Evolutionary conservation across 2,888 invertebrate genomes (phyloP).

Genomic region (Byasa hedistus): DNA sequence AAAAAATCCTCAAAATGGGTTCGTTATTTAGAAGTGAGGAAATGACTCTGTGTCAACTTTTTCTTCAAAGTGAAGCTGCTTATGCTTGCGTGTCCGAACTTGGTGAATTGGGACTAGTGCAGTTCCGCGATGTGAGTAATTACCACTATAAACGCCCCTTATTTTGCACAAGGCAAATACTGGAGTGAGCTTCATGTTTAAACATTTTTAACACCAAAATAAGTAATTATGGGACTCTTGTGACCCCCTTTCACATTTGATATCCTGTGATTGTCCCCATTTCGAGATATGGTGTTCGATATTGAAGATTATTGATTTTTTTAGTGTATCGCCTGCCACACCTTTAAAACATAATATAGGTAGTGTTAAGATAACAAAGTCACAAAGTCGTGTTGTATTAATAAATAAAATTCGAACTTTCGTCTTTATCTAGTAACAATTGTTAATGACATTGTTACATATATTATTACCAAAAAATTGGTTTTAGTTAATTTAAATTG

Average conservation of each 20-base stretch:
- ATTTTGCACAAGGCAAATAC: conserved; percentile 10
- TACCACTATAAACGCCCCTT: conserved; percentile 37
- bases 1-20: conserved; percentile 82
- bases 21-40: conserved; percentile 98
- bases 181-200: background rate
- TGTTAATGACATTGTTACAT: too few species aligned
- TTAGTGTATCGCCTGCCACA: conserved; percentile 1
- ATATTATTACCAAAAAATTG: too few species aligned
- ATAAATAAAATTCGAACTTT: background rate
- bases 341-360: background rate
- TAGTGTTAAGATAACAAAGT: too few species aligned
- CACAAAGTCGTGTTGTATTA: background rate
- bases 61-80: conserved; percentile 98
- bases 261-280: conserved; percentile 29
- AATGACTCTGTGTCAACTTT: conserved; percentile 99
- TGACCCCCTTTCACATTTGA: conserved; percentile 51
- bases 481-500: too few species aligned
- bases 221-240: background rate
- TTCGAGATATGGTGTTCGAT: conserved; percentile 38
- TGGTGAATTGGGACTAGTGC: conserved; percentile 97
- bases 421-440: too few species aligned
- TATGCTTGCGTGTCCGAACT: conserved; percentile 99
- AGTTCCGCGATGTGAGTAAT: conserved; percentile 94
- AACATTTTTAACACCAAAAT: background rate
- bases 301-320: conserved; percentile 24